phyloP scores from a whole-genome alignment of 2,888 invertebrate genomes.

The Pandemis heparana region DNA sequence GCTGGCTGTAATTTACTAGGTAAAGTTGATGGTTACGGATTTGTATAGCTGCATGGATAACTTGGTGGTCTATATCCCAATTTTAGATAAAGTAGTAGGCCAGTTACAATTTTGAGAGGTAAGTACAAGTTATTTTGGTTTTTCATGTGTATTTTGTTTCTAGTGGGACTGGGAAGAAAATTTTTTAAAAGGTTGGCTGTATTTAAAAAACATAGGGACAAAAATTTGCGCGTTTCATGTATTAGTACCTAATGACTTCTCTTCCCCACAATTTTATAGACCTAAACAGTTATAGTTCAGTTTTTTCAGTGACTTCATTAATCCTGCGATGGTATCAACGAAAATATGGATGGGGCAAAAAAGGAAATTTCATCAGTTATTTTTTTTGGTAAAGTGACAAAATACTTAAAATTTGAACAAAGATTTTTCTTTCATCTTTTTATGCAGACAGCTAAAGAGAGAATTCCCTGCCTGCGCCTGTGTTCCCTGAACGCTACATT shows the following conservation, averaged over 20 bases:
- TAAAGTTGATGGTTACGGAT: neutral
- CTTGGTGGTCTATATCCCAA: slow-evolving; percentile 5
- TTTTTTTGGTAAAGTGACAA: too few relatives aligned
- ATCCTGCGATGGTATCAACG: neutral
- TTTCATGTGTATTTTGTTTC: neutral
- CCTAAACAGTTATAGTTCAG: neutral
- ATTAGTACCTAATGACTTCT: neutral
- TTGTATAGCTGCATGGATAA: neutral
- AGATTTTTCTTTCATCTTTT: too few relatives aligned
- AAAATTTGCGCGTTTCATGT: neutral
- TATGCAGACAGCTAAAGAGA: too few relatives aligned
- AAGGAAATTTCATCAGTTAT: neutral
- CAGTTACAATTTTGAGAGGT: neutral
- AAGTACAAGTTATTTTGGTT: neutral
- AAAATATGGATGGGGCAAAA: neutral
- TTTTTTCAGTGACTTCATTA: neutral
- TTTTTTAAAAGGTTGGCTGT: too few relatives aligned
- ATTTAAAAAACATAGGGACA: neutral
- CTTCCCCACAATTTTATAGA: too few relatives aligned
- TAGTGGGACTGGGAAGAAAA: too few relatives aligned
- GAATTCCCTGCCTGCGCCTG: too few relatives aligned
- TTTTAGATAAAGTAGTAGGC: slow-evolving; percentile 20
- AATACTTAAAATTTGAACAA: too few relatives aligned
- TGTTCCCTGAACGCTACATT: too few relatives aligned
- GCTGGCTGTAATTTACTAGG: slow-evolving; percentile 9